A percentile compares a stretch with the other conserved stretches of the same genome.
Evolutionary conservation across 2,797 vertebrate genomes (phyloP).

Genomic region (Diglossa cyanea): DNA sequence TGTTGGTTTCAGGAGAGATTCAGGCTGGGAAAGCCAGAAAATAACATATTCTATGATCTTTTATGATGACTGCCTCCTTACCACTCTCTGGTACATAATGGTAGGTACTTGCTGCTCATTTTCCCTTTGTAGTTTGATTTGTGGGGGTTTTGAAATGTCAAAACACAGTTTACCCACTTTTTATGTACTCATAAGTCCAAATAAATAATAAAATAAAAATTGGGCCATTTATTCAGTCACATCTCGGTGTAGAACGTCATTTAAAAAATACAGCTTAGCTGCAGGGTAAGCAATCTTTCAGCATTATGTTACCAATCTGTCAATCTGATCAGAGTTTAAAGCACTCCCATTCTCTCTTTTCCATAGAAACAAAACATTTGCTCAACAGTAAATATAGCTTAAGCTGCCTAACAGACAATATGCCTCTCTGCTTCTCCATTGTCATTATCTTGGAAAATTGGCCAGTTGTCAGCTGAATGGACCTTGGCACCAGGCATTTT

Average conservation of each 20-base stretch:
- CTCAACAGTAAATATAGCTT: constrained; percentile 9
- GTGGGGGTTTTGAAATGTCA: constrained; percentile 21
- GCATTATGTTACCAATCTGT: constrained; percentile 52
- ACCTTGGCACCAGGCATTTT: background rate
- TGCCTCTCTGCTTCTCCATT: background rate
- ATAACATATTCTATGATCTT: background rate
- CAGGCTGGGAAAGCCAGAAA: background rate
- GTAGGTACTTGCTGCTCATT: background rate
- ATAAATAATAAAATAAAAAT: constrained; percentile 52
- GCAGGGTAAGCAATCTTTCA: constrained; percentile 41
- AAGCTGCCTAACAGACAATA: background rate
- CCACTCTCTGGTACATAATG: background rate
- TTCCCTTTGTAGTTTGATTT: constrained; percentile 43
- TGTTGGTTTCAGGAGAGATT: background rate
- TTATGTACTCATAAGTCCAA: constrained; percentile 33
- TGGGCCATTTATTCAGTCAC: constrained; percentile 31
- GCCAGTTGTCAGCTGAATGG: constrained; percentile 4
- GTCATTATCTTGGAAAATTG: constrained; percentile 37
- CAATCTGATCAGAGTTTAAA: constrained; percentile 47
- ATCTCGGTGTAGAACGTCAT: background rate
- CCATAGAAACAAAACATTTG: constrained; percentile 37
- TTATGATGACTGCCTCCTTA: background rate
- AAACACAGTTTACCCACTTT: constrained; percentile 28
- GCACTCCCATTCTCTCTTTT: constrained; percentile 2
- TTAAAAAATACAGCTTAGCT: constrained; percentile 42